Base-by-base conservation (phyloP, 2,888 invertebrate genomes). In the Cerastis rubricosa region DNA sequence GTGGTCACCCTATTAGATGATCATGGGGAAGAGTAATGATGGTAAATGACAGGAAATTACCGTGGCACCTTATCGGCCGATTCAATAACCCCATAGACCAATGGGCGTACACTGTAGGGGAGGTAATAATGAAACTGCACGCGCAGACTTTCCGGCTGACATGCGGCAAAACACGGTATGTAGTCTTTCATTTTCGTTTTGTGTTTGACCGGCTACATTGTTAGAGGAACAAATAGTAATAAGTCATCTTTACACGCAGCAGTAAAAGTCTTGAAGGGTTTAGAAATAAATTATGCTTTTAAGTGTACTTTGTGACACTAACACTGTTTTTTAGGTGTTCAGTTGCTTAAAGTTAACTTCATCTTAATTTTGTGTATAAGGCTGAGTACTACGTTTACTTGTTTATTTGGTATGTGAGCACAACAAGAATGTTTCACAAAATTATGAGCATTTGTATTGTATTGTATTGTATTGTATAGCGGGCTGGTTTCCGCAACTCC, bases 21-120 rank as follows among this genome's bases (percentile, higher is more conserved):
- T 95, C 94, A 92, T 91, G 89, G 92, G 90, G 90, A 91, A 93
- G 94, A 95, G 94, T 95, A 96, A 94, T 95, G 94, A 92, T 94
- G 90, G 93, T 94, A 95, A 96, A 96, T 96, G 95, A 94, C 94
- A 93, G 95, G 95, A 95, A 96, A 96, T 96, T 95, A 96, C 96
- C 88, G 94, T 89, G 94, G 92, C 93, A 94, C 95, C 96, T 96
- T 96, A 96, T 96, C 96, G 94, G 93, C 87, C 92, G 92, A 96
- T 96, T 96, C 96, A 96, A 96, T 96, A 95, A 96, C 94, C 93
- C 93, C 92, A 91, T 93, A 92, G 92, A 92, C 90, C 90, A 57
- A 69, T 89, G 54, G 71, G 19, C 45, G 68, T 72, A 74, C 43
- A 65, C 25, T 61, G 12, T 61, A 87, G 89, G 91, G 94, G 94